Percentiles rank a stretch among this genome's conserved stretches.
phyloP scores from a whole-genome alignment of 2,113 vertebrate species.

The Hydropotes inermis region DNA sequence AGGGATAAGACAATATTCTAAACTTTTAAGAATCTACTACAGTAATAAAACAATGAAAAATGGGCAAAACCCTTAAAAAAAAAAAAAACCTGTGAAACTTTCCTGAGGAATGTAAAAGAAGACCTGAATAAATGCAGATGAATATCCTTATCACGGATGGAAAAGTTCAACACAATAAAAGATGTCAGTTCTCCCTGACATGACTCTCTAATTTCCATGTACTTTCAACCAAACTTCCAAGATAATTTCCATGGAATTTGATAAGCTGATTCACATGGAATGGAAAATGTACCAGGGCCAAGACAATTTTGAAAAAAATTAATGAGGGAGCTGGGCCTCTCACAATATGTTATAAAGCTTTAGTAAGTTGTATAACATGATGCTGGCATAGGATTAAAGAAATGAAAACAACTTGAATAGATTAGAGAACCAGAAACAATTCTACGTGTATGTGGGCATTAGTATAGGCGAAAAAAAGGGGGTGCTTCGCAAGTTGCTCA shows the following conservation, averaged over 20 bases:
- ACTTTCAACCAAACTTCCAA: not conserved
- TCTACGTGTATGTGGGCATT: not conserved
- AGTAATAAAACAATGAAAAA: not conserved
- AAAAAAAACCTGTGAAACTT: not conserved
- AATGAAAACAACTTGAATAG: not conserved
- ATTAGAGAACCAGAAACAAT: not conserved
- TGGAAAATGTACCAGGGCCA: not conserved
- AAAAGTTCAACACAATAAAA: not conserved
- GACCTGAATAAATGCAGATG: not conserved
- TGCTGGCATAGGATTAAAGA: not conserved
- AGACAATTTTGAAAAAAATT: not conserved
- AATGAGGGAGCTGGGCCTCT: not conserved
- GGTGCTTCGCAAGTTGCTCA: not conserved
- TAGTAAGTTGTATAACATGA: too few species aligned
- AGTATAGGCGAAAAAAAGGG: not conserved
- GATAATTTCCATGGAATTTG: not conserved
- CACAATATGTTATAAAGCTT: not conserved
- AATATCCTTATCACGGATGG: not conserved
- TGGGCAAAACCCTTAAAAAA: not conserved
- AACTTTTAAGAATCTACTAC: not conserved
- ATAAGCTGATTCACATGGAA: not conserved
- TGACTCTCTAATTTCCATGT: too few species aligned
- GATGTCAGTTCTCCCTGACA: not conserved
- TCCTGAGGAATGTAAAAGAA: not conserved
- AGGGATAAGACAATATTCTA: not conserved